Conservation (phyloP, 1,140 invertebrate species). For the Bombyx mandarina region DNA sequence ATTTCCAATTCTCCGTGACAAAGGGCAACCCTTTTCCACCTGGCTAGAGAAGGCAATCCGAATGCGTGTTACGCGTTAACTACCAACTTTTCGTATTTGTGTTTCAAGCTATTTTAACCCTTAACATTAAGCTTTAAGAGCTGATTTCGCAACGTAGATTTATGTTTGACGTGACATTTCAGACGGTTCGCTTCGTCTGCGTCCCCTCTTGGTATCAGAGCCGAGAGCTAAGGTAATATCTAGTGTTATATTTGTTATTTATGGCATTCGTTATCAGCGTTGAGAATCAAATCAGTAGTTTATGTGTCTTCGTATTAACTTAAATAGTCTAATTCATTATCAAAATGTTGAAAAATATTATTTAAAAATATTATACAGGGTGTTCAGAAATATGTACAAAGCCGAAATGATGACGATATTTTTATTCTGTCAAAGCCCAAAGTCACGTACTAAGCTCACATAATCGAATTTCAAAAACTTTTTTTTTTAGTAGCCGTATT, state of each 20-base stretch:
- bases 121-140: constrained; percentile 1
- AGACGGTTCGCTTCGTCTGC: constrained; percentile 35
- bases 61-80: constrained; percentile 38
- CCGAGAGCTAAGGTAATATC: constrained; percentile 41
- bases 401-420: no score
- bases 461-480: no score
- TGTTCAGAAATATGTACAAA: no score
- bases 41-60: constrained; percentile 28
- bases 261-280: constrained; percentile 46
- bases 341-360: no score
- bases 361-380: no score
- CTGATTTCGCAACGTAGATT: constrained; percentile 6
- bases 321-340: no score
- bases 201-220: constrained; percentile 26
- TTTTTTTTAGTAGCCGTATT: no score
- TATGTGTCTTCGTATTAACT: constrained; percentile 22
- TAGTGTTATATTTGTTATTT: constrained; percentile 46
- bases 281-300: constrained; percentile 10
- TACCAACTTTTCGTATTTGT: constrained; percentile 17
- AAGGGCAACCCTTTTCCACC: constrained; percentile 17
- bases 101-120: no score
- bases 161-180: constrained; percentile 22
- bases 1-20: neutral
- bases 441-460: no score
- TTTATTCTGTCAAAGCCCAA: no score